Percentiles rank a stretch among this genome's conserved stretches.
Conservation (phyloP, 2,113 vertebrate species). For the Lanius ludovicianus region DNA sequence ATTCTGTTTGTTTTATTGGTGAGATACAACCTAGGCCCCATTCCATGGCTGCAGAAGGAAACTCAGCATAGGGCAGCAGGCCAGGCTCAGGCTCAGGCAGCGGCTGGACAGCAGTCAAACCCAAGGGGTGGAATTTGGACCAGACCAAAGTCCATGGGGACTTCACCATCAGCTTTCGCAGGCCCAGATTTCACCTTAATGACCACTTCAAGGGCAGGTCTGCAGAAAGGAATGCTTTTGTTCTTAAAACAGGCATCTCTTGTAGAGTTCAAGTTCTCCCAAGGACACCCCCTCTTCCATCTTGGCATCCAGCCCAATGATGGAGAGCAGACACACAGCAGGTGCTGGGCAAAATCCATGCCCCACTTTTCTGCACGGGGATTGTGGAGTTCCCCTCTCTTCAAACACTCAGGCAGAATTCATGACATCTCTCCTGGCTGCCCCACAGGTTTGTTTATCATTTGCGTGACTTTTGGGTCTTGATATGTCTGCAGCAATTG, state of each 20-base stretch:
- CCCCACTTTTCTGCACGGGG: not conserved
- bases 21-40: not conserved
- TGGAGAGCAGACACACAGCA: not conserved
- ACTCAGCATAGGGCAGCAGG: not conserved
- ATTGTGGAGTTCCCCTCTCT: not conserved
- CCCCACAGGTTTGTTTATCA: constrained; percentile 27
- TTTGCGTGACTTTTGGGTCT: constrained; percentile 31
- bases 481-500: constrained; percentile 48
- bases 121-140: not conserved
- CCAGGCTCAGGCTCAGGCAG: not conserved
- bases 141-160: not conserved
- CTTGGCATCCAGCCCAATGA: not conserved
- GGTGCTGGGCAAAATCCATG: not conserved
- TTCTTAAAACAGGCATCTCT: not conserved
- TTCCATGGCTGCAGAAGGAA: not conserved
- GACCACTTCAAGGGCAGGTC: not conserved
- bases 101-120: not conserved
- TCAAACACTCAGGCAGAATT: not conserved
- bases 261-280: not conserved
- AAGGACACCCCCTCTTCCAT: not conserved
- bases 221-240: not conserved
- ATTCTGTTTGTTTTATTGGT: constrained; percentile 50
- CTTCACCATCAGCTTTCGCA: not conserved
- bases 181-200: not conserved
- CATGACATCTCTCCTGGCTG: not conserved